Conservation (phyloP, 2,113 vertebrate genomes). For the Varanus komodoensis region DNA sequence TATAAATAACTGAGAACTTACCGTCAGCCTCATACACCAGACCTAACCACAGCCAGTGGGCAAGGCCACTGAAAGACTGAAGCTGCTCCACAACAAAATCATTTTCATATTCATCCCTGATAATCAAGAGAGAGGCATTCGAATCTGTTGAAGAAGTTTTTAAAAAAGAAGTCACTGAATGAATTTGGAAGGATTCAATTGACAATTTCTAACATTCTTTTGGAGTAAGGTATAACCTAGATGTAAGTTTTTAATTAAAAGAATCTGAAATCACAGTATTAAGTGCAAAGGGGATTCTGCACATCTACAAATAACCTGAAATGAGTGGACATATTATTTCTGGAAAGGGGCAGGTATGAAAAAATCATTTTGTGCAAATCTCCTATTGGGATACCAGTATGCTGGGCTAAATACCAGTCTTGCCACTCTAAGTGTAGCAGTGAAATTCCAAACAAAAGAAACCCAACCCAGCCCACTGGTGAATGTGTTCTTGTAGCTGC, state of each 20-base stretch:
- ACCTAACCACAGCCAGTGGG: slow-evolving; percentile 88
- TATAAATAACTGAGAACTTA: slow-evolving; percentile 68
- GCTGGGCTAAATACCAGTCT: too few species aligned
- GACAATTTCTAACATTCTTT: slow-evolving; percentile 8
- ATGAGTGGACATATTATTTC: too few species aligned
- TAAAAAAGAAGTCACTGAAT: slow-evolving; percentile 24
- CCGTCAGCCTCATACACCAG: slow-evolving; percentile 81
- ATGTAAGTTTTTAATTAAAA: not conserved
- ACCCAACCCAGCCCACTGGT: too few species aligned
- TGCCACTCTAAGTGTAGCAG: too few species aligned
- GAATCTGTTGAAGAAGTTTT: slow-evolving; percentile 73
- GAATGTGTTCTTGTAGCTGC: too few species aligned
- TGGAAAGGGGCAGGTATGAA: too few species aligned
- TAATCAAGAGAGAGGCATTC: slow-evolving; percentile 83
- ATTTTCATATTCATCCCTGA: slow-evolving; percentile 89
- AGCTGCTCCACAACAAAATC: slow-evolving; percentile 87
- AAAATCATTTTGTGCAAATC: too few species aligned
- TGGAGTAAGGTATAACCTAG: not conserved
- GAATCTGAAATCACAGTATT: not conserved
- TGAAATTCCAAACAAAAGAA: too few species aligned
- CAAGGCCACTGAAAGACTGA: slow-evolving; percentile 81
- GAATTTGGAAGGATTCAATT: slow-evolving; percentile 21
- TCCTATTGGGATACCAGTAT: too few species aligned
- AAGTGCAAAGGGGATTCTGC: not conserved
- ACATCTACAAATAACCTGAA: too few species aligned